Evolutionary conservation across 53 echinoderm and acorn worm species (phyloP), one percentile per base, ranked within the genome.

Genomic region (Antedon mediterranea): DNA sequence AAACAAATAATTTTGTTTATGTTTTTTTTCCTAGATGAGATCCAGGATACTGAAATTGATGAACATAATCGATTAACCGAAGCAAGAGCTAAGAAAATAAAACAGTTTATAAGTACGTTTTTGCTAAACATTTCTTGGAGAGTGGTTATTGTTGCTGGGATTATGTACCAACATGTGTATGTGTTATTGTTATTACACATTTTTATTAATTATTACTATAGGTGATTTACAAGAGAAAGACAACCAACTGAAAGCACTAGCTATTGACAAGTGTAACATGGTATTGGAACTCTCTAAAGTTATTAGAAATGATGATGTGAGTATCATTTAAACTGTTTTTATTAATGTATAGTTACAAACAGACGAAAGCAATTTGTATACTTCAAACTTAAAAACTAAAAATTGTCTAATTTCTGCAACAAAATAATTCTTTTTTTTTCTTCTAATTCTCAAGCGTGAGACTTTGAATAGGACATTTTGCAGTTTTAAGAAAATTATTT

Each of bases 141-240:
- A n/a, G n/a, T n/a, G n/a, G n/a, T n/a, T n/a, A n/a, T n/a, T n/a
- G n/a, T n/a, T n/a, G n/a, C n/a, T n/a, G n/a, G n/a, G n/a, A n/a
- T n/a, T n/a, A n/a, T n/a, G n/a, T n/a, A n/a, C n/a, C n/a, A n/a
- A n/a, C n/a, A 41, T 41, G 41, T 41, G 13, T 41, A 41, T 41
- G 41, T 7, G 41, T 41, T 57, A 15, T 23, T 37, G 4, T 11
- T 57, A 57, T 57, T 57, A 18, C 23, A 13, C 13, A 41, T 41
- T 5, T n/a, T 41, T 41, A 41, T 41, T 13, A 7, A 13, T 43
- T 43, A 6, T 57, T 31, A 29, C 30, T 72, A 27, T 84, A 97
- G 98, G 88, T 37, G 75, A 85, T 74, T 88, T 93, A 90, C 90
- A 98, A 72, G 88, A 93, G 43, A 98, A 93, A 37, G 98, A 98